A percentile compares a stretch with the other conserved stretches of the same genome.
Evolutionary conservation across 2,113 vertebrate species (phyloP).

Genomic region (Syrrhaptes paradoxus): DNA sequence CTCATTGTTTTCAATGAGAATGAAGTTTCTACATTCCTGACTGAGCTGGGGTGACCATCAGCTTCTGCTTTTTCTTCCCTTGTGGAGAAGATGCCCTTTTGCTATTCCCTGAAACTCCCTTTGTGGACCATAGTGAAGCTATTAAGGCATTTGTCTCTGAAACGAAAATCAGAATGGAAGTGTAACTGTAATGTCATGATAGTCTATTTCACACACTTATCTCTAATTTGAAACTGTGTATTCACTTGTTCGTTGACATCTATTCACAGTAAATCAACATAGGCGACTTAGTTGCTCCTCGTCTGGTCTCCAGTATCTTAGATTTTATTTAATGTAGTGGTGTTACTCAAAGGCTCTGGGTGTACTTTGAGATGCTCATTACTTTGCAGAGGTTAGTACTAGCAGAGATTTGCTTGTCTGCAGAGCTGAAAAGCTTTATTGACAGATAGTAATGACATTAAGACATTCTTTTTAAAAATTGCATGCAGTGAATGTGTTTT

Average conservation of each 20-base stretch:
- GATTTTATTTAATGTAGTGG: neutral
- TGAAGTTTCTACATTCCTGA: neutral
- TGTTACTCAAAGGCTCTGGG: neutral
- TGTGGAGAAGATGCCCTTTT: neutral
- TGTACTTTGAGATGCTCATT: neutral
- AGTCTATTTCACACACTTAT: neutral
- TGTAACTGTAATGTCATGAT: neutral
- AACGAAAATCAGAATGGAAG: neutral
- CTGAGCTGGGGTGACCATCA: neutral
- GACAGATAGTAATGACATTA: neutral
- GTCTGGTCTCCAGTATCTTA: neutral
- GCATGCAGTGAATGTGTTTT: neutral
- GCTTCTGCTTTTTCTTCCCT: neutral
- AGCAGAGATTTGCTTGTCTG: neutral
- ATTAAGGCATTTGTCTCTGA: neutral
- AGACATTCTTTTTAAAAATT: neutral
- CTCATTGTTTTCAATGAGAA: neutral
- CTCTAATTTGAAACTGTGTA: neutral
- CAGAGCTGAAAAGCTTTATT: neutral
- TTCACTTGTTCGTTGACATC: neutral
- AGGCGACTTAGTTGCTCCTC: neutral
- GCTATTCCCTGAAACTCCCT: neutral
- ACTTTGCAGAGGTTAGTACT: neutral
- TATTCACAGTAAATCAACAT: neutral
- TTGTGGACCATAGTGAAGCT: neutral